Evolutionary conservation across 2,797 vertebrate genomes (phyloP).

Genomic region (Muraenolepis orangiensis): DNA sequence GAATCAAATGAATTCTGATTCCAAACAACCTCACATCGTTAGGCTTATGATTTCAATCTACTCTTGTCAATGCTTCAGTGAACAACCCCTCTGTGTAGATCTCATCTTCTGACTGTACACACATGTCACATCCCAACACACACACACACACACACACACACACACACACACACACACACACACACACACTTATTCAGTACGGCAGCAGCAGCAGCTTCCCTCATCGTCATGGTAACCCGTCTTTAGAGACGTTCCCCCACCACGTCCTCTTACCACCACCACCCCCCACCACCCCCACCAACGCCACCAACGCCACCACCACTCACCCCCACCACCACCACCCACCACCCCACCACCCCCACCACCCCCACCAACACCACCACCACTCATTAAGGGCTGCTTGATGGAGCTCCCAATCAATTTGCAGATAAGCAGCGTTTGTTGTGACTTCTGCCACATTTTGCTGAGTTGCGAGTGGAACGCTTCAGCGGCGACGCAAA

Average conservation of each 20-base stretch:
- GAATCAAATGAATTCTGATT: background rate
- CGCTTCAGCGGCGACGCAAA: conserved; percentile 35
- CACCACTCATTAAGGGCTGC: conserved; percentile 65
- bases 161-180: no score
- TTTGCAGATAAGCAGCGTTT: conserved; percentile 72
- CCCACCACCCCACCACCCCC: conserved; percentile 63
- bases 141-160: no score
- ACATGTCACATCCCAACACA: background rate
- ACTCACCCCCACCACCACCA: conserved; percentile 69
- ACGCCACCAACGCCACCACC: conserved; percentile 26
- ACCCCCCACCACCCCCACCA: conserved; percentile 54
- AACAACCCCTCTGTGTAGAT: no score
- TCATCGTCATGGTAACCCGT: conserved; percentile 16
- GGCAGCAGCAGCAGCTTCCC: background rate
- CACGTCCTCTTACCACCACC: no score
- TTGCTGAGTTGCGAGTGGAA: conserved; percentile 20
- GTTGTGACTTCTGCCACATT: conserved; percentile 48
- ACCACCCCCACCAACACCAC: conserved; percentile 28
- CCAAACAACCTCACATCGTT: conserved; percentile 30
- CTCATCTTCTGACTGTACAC: background rate
- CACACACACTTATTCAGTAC: no score
- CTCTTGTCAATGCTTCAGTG: background rate
- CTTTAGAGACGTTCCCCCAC: conserved; percentile 60
- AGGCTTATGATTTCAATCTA: background rate
- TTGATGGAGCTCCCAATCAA: conserved; percentile 77